phyloP scores from a whole-genome alignment of 2,113 vertebrate species.

The Bos javanicus region DNA sequence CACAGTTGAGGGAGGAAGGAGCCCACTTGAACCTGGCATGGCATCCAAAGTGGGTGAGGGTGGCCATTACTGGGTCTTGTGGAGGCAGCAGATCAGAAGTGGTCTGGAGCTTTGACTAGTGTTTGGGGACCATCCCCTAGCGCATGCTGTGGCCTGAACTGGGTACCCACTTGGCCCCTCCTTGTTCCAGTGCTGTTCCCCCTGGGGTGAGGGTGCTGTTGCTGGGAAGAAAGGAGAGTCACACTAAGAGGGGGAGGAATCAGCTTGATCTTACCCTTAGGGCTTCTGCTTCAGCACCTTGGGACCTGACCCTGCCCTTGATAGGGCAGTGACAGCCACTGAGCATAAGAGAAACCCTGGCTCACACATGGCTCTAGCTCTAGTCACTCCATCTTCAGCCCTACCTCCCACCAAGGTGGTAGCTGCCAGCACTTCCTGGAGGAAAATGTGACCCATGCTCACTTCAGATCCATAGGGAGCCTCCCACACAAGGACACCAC shows the following conservation, averaged over 20 bases:
- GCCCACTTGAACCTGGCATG: neutral
- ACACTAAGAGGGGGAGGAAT: neutral
- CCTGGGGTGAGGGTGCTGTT: neutral
- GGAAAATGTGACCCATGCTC: neutral
- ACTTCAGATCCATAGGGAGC: neutral
- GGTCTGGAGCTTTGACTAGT: neutral
- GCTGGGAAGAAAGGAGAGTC: neutral
- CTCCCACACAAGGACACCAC: neutral
- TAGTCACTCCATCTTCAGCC: neutral
- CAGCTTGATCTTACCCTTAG: neutral
- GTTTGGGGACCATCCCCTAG: accelerated
- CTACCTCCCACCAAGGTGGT: neutral
- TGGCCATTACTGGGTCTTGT: neutral
- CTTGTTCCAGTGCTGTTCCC: neutral
- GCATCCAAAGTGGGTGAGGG: neutral
- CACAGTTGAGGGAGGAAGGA: neutral
- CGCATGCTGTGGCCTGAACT: neutral
- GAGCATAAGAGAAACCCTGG: neutral
- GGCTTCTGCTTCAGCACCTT: no score
- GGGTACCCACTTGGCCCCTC: neutral
- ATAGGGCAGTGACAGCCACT: neutral
- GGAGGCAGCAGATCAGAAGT: neutral
- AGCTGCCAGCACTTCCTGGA: neutral
- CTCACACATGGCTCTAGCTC: neutral
- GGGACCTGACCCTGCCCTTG: neutral